Evolutionary conservation across 2,888 invertebrate genomes (phyloP).

Genomic region (Megaustenia siamemsis): DNA sequence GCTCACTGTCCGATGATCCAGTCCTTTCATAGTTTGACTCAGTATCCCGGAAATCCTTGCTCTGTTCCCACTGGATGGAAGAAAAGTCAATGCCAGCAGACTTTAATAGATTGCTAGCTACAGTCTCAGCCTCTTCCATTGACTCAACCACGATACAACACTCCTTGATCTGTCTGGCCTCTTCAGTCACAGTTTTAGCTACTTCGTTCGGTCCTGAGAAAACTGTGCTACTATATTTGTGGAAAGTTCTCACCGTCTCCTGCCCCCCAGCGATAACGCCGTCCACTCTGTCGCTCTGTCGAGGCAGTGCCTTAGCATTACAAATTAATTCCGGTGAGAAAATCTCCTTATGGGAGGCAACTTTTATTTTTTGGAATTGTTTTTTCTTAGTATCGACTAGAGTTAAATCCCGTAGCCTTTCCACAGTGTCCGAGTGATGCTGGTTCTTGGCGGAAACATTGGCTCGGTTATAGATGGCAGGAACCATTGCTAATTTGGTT

Average conservation of each 20-base stretch:
- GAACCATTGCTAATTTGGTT: background rate
- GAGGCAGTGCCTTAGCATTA: too few relatives aligned
- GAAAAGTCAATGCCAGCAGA: background rate
- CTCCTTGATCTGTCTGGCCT: slow-evolving; percentile 12
- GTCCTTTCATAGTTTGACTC: background rate
- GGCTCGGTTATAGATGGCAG: background rate
- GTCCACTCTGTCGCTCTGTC: too few relatives aligned
- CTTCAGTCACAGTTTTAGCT: background rate
- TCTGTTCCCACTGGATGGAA: background rate
- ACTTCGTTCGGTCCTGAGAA: background rate
- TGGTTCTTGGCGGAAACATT: background rate
- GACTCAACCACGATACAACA: slow-evolving; percentile 14
- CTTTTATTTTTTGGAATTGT: background rate
- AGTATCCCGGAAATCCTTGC: background rate
- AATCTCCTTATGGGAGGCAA: background rate
- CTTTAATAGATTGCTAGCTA: background rate
- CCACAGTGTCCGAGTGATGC: background rate
- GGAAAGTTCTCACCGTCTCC: background rate
- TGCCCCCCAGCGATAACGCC: background rate
- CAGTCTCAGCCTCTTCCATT: background rate
- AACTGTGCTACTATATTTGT: background rate
- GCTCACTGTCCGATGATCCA: background rate
- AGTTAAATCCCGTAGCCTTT: background rate
- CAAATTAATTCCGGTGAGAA: background rate
- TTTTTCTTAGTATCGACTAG: background rate